Conservation (phyloP, 2,888 invertebrate species). For the Crematogaster levior region DNA sequence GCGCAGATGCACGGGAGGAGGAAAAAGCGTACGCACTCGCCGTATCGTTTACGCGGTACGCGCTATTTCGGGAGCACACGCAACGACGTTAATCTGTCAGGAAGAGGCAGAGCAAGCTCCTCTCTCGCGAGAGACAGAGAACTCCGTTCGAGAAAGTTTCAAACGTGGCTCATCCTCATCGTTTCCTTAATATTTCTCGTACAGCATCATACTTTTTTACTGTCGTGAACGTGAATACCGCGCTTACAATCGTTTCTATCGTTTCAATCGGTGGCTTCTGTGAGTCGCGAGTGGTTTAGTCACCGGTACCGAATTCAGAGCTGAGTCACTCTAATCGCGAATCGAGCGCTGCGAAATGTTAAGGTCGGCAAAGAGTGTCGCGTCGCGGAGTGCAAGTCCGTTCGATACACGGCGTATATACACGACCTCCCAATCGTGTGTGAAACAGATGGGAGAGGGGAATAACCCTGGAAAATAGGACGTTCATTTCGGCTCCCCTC, state of each 20-base stretch:
- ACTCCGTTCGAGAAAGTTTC: neutral
- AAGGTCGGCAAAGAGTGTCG: slow-evolving; percentile 14
- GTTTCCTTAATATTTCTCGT: neutral
- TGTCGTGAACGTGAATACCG: too few species aligned
- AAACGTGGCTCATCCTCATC: neutral
- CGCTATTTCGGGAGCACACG: slow-evolving; percentile 51
- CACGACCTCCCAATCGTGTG: neutral
- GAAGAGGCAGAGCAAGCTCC: neutral
- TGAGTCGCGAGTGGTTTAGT: slow-evolving; percentile 28
- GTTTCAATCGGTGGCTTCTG: neutral
- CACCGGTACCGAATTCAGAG: slow-evolving; percentile 36
- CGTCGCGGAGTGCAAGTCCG: neutral
- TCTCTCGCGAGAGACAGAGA: neutral
- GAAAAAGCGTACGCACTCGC: slow-evolving; percentile 18
- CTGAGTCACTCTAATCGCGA: slow-evolving; percentile 50
- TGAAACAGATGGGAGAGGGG: neutral
- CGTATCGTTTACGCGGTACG: slow-evolving; percentile 23
- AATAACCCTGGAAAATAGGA: slow-evolving; percentile 33
- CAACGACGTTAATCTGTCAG: slow-evolving; percentile 24
- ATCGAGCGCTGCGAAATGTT: slow-evolving; percentile 41
- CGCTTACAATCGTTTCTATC: neutral
- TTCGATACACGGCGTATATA: slow-evolving; percentile 2
- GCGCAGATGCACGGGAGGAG: neutral
- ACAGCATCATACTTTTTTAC: too few species aligned
- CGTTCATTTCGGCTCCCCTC: neutral